Base-by-base conservation (phyloP, 2,888 invertebrate genomes). In the Allolobophora icterica region DNA sequence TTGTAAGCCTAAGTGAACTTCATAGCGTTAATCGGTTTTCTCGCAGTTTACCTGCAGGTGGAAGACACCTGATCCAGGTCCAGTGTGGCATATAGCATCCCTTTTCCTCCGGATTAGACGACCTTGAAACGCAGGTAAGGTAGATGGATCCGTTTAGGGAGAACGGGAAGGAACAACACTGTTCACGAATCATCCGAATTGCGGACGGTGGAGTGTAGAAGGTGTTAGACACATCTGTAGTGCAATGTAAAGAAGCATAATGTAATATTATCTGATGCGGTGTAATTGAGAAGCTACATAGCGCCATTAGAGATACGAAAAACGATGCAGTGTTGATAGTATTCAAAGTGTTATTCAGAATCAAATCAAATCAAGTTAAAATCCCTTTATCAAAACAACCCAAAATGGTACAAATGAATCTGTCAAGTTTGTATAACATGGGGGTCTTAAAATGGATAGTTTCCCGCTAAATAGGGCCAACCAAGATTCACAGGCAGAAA, bases 161-260 rank as follows among this genome's bases (percentile, higher is more conserved):
- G 87, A 87, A 87, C 21, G 87, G 87, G 17, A 87, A 87, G 24
- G 87, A 87, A 34, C 87, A 87, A 33, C 87, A 87, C 30, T 71
- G 71, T 0, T 30, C 71, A 3, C n/a, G 71, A n/a, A 71, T n/a
- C 71, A 71, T 71, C 71, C 11, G 71, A 71, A 71, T 71, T 71
- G 71, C n/a, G n/a, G n/a, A 71, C n/a, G 30, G 71, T 13, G 71
- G 8, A 71, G n/a, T 71, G 71, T 71, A 8, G 71, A 11, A 30
- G n/a, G 71, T n/a, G n/a, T 71, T 71, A 71, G 71, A 71, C 30
- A n/a, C 71, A 71, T 71, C 71, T 71, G 71, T n/a, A 30, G 3
- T n/a, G 71, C n/a, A 58, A n/a, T 71, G 71, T n/a, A 71, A 52
- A 52, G 24, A 21, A 52, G 52, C 52, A 21, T 52, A 1, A n/a